Base-by-base conservation (phyloP, 2,113 vertebrate species). In the Protobothrops mucrosquamatus region DNA sequence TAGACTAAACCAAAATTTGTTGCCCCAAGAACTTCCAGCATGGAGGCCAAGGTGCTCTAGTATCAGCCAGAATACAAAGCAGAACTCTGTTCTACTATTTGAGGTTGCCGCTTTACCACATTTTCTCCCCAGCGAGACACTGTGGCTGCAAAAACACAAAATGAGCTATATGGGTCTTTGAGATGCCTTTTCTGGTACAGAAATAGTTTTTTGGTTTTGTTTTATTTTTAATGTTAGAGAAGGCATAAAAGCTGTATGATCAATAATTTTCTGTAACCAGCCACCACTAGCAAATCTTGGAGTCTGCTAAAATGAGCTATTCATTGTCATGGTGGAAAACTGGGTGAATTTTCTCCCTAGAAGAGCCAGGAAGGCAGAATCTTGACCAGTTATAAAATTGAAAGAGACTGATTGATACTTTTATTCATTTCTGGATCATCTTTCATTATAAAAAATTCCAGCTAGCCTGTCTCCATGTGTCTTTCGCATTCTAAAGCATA, bases 1-100 rank as follows among this genome's bases (percentile, higher is more conserved):
- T 11, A 90, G 92, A 54, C 74, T 51, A 85, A 94, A 52, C 89
- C 95, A 95, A 86, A 87, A 3, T 39, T 51, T 52, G 39, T 57
- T 51, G 29, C 54, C 81, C 87, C 52, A 56, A 61, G 14, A 74
- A 54, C 46, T 88, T 88, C 64, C n/a, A 23, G 46, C 43, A 6
- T 10, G 11, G 57, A 92, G 43, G 8, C 11, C 46, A 0, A 0
- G 69, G 88, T 87, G 20, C 12, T 57, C 52, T 23, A 46, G 4
- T 1, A 48, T 54, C 34, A 81, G 54, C 0, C 59, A 46, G 74
- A 94, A 12, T 0, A 0, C 26, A 52, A 61, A 92, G 52, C 4
- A 91, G 91, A 91, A 85, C 12, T 69, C 48, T 88, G 20, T 8
- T 61, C 61, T 39, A 4, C 55, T 43, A 2, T 85, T 22, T 39